Evolutionary conservation across 2,113 vertebrate species (phyloP), one percentile per base, ranked within the genome.

Genomic region (cat (Felis catus)): DNA sequence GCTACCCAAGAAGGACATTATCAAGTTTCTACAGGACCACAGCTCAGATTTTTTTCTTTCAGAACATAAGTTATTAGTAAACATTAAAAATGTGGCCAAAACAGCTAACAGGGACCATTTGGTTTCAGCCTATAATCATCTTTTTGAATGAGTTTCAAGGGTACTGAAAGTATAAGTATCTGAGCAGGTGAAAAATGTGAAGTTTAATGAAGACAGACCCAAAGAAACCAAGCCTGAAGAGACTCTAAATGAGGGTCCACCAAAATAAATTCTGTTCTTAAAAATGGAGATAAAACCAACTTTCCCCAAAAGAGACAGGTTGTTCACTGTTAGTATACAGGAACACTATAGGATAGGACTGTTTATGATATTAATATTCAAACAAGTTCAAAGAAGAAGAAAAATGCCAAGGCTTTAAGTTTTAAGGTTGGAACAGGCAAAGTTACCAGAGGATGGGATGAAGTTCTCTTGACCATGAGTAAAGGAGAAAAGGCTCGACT

Each of bases 251-350:
- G 99, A 99, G 99, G 99, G 99, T 79, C 99, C 99, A 0, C 99
- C 99, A 1, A 99, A 99, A 93, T 99, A 99, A 99, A 99, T 97
- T 96, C 99, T 0, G 97, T 99, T 66, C 79, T 99, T n/a, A 99
- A 99, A 97, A 99, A 99, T 97, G 99, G 99, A 0, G 99, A 99
- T 96, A 99, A 99, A 98, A 97, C 98, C 39, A 99, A 99, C 98
- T 99, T 99, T 71, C 99, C 99, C 0, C 99, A 99, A 98, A 99
- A 99, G 92, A 99, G 99, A 0, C 99, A 99, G 15, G 98, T 98
- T 0, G 99, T 99, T 68, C 98, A 99, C 70, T 99, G 99, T 98
- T 99, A 99, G 99, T 99, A 99, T 92, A 99, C 99, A 0, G 99
- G 99, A 0, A 99, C 98, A 0, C 96, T 99, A 70, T 99, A 99